A percentile compares a stretch with the other conserved stretches of the same genome.
Conservation (phyloP, 1,140 invertebrate species). For the Pseudoatta argentina region DNA sequence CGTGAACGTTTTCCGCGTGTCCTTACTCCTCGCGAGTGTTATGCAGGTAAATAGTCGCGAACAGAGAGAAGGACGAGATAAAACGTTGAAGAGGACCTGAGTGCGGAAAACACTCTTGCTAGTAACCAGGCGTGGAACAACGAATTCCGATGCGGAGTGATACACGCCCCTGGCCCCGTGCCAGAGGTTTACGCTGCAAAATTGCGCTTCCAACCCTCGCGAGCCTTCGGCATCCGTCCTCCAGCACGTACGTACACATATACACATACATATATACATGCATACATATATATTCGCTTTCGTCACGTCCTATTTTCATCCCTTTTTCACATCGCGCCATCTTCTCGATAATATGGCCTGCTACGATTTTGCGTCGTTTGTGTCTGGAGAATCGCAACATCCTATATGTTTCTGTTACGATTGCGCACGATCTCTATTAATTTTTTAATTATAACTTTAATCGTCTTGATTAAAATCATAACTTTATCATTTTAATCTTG, state of each 20-base stretch:
- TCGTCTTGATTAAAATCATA: too few species aligned
- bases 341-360: conserved; percentile 76
- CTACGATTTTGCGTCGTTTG: conserved; percentile 76
- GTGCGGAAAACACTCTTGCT: conserved; percentile 76
- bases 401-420: conserved; percentile 43
- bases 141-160: conserved; percentile 82
- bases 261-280: neutral
- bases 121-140: conserved; percentile 82
- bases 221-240: conserved; percentile 49
- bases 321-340: conserved; percentile 62
- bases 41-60: conserved; percentile 54
- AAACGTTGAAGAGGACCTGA: conserved; percentile 26
- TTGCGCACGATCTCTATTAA: conserved; percentile 37
- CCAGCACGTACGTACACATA: conserved; percentile 31
- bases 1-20: conserved; percentile 49
- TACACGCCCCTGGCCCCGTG: conserved; percentile 79
- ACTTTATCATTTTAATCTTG: neutral
- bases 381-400: conserved; percentile 62
- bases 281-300: conserved; percentile 35
- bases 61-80: conserved; percentile 5
- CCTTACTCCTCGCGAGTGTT: conserved; percentile 7
- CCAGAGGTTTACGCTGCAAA: conserved; percentile 81
- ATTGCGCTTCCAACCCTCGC: conserved; percentile 77
- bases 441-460: neutral
- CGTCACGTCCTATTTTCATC: conserved; percentile 38